Base-by-base conservation (phyloP, 1,140 invertebrate genomes). In the Pseudomyrmex sp. region DNA sequence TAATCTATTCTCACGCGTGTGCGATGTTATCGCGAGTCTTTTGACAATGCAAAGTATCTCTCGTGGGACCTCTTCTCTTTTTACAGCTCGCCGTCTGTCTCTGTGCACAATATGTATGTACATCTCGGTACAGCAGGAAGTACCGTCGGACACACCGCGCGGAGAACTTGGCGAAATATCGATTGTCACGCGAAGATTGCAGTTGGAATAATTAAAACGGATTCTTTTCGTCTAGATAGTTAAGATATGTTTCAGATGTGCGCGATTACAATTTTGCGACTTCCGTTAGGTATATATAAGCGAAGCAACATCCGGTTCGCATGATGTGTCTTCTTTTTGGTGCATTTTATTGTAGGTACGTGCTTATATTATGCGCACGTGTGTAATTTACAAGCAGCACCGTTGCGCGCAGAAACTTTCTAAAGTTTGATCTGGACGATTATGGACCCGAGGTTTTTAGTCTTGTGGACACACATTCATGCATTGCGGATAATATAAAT, bases 1-100 rank as follows among this genome's bases (percentile, higher is more conserved):
- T 89, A 76, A 82, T 85, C 61, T 23, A 44, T 87, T 87, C 76
- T 63, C 83, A 85, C 85, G 76, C 48, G 70, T 26, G 52, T 74
- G 23, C 63, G 85, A 87, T 87, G 72, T 82, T 77, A 87, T 85
- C 73, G 59, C 66, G 50, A 54, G 23, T 3, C 73, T 76, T 83
- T 86, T 73, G 83, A 87, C 85, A 85, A 85, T 85, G 70, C 85
- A 56, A 82, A 80, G 26, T 61, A 62, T 73, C 59, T 56, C 13
- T 35, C 85, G 82, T 86, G 85, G 58, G 83, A 87, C 3, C 35
- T 35, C 35, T 35, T 35, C 35, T 35, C 35, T 0, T 35, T 35
- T 35, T 35, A 35, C 35, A 5, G 35, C 35, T 35, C 54, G 73
- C 4, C n/a, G 26, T 52, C 63, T 5, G 35, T 35, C 35, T 35